Conservation (phyloP, 92 coral and sea anemone genomes). For the Micromussa lordhowensis region DNA sequence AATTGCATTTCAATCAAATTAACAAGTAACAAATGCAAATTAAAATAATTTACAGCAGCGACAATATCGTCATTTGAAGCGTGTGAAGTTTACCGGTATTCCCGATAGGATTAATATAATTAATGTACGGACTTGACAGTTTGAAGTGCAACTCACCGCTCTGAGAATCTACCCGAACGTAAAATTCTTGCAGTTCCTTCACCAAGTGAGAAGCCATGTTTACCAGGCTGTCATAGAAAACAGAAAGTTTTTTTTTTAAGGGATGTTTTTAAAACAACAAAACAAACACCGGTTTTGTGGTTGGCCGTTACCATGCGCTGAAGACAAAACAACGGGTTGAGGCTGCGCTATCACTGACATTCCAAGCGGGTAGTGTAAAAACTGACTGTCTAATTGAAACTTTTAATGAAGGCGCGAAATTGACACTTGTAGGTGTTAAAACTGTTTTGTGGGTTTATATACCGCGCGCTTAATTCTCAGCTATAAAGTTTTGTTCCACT, state of each 20-base stretch:
- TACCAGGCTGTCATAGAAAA: background rate
- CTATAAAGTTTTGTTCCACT: background rate
- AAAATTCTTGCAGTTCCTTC: slow-evolving; percentile 58
- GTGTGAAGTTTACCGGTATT: background rate
- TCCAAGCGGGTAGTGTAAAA: too few relatives aligned
- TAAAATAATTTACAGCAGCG: background rate
- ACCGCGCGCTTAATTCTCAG: background rate
- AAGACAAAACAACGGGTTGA: background rate
- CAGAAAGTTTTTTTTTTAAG: background rate
- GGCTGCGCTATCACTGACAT: background rate
- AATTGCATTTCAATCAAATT: background rate
- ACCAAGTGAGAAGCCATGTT: slow-evolving; percentile 42
- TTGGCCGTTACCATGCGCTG: background rate
- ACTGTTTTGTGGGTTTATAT: background rate
- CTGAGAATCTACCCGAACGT: slow-evolving; percentile 55
- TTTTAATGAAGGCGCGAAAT: background rate
- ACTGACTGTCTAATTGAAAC: too few relatives aligned
- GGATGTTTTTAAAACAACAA: background rate
- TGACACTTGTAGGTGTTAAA: background rate
- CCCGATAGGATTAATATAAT: background rate
- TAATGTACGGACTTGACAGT: background rate
- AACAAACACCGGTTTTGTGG: background rate
- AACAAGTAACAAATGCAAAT: background rate
- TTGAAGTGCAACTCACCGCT: slow-evolving; percentile 55
- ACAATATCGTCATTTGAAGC: background rate